Conservation (phyloP, 1,140 invertebrate species). For the Cotesia typhae region DNA sequence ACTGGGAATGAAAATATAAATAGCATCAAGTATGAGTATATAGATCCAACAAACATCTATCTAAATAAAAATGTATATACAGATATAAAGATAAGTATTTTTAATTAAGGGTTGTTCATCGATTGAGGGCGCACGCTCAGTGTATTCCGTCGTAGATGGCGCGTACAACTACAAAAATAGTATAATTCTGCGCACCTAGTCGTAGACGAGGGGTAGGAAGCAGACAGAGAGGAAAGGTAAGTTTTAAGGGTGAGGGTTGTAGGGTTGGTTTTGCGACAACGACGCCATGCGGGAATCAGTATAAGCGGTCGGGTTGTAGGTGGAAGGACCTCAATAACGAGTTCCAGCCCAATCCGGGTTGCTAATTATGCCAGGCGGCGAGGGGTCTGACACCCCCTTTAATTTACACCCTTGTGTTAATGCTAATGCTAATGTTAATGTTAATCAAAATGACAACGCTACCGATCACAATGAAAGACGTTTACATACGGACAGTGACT, state of each 20-base stretch:
- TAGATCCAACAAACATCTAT: too few relatives aligned
- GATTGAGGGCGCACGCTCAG: too few relatives aligned
- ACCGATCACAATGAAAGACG: constrained; percentile 26
- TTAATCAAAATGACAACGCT: too few relatives aligned
- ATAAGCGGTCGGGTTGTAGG: constrained; percentile 56
- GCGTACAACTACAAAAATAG: too few relatives aligned
- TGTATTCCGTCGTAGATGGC: too few relatives aligned
- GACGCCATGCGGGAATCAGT: constrained; percentile 53
- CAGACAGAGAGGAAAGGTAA: background rate
- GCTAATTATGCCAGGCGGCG: constrained; percentile 62
- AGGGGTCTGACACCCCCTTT: constrained; percentile 59
- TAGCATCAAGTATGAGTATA: too few relatives aligned
- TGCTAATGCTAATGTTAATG: too few relatives aligned
- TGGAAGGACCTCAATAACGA: constrained; percentile 51
- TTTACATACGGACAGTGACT: constrained; percentile 40
- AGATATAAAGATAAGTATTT: too few relatives aligned
- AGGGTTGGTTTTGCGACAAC: constrained; percentile 38
- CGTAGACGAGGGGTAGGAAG: constrained; percentile 7
- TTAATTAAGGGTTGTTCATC: too few relatives aligned
- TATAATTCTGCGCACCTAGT: background rate
- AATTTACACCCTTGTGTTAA: constrained; percentile 39
- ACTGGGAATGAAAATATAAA: too few relatives aligned
- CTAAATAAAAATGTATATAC: too few relatives aligned
- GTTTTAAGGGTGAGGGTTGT: constrained; percentile 18
- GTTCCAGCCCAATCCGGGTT: constrained; percentile 50